These are phyloP conservation scores for Drosophila atroscutellata DNA, from an alignment of 2,888 invertebrate species.

Conservation along the genomic window DNA sequence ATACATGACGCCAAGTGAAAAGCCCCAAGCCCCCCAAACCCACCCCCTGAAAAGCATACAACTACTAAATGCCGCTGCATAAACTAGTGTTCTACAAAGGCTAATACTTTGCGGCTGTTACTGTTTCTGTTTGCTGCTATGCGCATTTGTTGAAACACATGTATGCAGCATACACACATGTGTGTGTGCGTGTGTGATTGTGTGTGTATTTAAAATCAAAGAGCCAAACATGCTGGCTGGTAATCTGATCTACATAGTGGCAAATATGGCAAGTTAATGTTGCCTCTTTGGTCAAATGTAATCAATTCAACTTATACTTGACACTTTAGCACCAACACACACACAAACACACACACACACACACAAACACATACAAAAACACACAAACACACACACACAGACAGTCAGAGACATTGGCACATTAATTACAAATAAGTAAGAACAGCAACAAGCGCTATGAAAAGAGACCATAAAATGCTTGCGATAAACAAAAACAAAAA, in stretches of 20 bases:
- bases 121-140: slow-evolving; percentile 16
- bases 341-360: slow-evolving; percentile 25
- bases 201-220: slow-evolving; percentile 30
- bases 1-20: slow-evolving; percentile 22
- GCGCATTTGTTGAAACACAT: slow-evolving; percentile 11
- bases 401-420: slow-evolving; percentile 26
- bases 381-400: slow-evolving; percentile 1
- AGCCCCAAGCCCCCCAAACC: not conserved
- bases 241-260: slow-evolving; percentile 62
- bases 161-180: not conserved
- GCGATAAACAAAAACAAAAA: slow-evolving; percentile 47
- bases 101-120: slow-evolving; percentile 39
- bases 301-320: slow-evolving; percentile 68
- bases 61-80: slow-evolving; percentile 1
- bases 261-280: slow-evolving; percentile 66
- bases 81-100: slow-evolving; percentile 13
- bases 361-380: slow-evolving; percentile 23
- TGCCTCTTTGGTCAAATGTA: slow-evolving; percentile 64
- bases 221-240: slow-evolving; percentile 43
- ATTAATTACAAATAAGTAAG: slow-evolving; percentile 62
- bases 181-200: not conserved
- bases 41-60: not conserved
- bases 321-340: slow-evolving; percentile 59
- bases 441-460: slow-evolving; percentile 50
- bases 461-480: slow-evolving; percentile 59